These are phyloP conservation scores for Neotoma lepida DNA, from an alignment of 2,113 vertebrate species.

Conservation along the genomic window DNA sequence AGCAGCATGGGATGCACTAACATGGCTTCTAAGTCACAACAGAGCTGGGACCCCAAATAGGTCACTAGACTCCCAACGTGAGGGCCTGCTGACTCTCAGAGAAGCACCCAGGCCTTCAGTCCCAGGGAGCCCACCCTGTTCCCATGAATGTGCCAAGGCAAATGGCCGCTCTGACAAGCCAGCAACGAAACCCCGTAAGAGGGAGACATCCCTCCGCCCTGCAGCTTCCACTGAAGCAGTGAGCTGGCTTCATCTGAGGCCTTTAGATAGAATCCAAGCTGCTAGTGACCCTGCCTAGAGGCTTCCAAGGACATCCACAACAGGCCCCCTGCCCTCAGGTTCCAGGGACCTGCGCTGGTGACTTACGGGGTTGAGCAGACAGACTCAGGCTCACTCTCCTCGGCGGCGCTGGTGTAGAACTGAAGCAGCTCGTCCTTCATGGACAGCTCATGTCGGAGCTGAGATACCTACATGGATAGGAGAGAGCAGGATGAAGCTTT, in stretches of 20 bases:
- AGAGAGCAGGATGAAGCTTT: background rate
- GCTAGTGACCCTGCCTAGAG: background rate
- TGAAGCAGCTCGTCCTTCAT: conserved; percentile 99
- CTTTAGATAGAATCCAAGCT: accelerated
- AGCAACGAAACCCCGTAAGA: background rate
- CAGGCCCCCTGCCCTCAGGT: background rate
- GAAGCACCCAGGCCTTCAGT: background rate
- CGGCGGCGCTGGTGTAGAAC: conserved; percentile 95
- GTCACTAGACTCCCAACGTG: background rate
- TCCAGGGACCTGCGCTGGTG: accelerated
- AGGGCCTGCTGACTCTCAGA: background rate
- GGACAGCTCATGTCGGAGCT: conserved; percentile 95
- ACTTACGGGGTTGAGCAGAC: conserved; percentile 94
- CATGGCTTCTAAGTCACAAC: background rate
- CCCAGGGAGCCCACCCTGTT: background rate
- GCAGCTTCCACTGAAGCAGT: accelerated
- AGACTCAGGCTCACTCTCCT: conserved; percentile 96
- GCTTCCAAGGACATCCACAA: background rate
- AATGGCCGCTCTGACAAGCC: no score
- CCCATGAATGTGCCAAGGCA: accelerated
- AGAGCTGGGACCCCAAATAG: background rate
- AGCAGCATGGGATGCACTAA: background rate
- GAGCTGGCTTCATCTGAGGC: background rate
- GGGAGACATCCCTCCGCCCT: background rate
- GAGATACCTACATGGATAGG: conserved; percentile 91